These are phyloP conservation scores for Nasalis larvatus DNA, from an alignment of 2,113 vertebrate species.

Conservation along the genomic window DNA sequence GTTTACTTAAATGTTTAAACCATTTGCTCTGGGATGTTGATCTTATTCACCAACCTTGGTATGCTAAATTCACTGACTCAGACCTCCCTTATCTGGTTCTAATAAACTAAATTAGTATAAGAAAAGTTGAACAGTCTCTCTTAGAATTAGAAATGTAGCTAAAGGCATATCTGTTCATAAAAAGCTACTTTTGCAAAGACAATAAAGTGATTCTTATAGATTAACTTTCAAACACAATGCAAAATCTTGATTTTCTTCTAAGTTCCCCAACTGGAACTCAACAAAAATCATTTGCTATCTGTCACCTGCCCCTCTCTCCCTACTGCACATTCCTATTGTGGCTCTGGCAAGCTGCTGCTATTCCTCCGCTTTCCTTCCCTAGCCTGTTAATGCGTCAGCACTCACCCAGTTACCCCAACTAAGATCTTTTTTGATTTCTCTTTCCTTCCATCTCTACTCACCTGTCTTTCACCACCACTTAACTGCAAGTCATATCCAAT, in stretches of 20 bases:
- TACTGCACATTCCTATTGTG: rapidly evolving
- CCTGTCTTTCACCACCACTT: not conserved
- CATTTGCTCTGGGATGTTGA: not conserved
- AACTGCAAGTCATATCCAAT: not conserved
- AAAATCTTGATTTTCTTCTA: conserved; percentile 6
- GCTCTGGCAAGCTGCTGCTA: not conserved
- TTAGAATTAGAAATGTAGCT: not conserved
- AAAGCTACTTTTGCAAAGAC: not conserved
- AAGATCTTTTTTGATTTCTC: not conserved
- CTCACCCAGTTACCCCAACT: not conserved
- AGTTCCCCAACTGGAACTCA: not conserved
- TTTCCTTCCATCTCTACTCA: not conserved
- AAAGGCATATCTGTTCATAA: not conserved
- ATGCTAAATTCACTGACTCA: not conserved
- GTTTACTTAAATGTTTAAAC: not conserved
- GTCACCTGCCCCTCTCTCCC: too few relatives aligned
- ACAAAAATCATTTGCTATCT: not conserved
- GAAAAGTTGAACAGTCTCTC: not conserved
- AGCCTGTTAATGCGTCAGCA: not conserved
- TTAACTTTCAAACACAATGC: not conserved
- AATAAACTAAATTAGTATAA: not conserved
- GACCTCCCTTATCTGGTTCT: not conserved
- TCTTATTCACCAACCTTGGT: not conserved
- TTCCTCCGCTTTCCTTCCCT: too few relatives aligned
- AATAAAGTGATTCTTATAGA: not conserved